These are phyloP conservation scores for Nomada hirtipes DNA, from an alignment of 2,888 invertebrate genomes.

Conservation along the genomic window DNA sequence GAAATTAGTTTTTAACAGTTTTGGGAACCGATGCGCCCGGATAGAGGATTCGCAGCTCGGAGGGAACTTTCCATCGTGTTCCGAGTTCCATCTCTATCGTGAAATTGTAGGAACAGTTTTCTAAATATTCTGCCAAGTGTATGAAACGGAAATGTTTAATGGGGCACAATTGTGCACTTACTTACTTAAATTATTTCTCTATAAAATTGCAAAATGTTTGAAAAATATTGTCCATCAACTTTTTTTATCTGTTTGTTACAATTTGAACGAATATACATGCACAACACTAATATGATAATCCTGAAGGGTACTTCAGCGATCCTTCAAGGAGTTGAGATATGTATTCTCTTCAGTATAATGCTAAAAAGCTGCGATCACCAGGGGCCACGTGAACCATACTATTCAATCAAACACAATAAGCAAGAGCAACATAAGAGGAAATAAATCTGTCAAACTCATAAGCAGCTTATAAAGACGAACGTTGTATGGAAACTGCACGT, in stretches of 20 bases:
- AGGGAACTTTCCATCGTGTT: background rate
- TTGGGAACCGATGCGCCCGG: background rate
- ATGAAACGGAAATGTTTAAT: too few species aligned
- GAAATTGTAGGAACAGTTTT: background rate
- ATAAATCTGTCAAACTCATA: background rate
- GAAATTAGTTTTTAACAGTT: constrained; percentile 23
- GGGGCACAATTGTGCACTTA: too few species aligned
- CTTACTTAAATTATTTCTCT: too few species aligned
- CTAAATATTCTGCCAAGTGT: too few species aligned
- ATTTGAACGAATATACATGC: too few species aligned
- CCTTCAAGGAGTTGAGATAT: background rate
- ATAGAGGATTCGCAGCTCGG: background rate
- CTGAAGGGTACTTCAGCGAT: background rate
- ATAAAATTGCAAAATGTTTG: too few species aligned
- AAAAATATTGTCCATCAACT: too few species aligned
- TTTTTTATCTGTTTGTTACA: too few species aligned
- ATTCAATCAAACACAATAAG: constrained; percentile 5
- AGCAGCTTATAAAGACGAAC: background rate
- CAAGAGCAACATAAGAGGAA: background rate
- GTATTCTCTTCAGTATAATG: background rate
- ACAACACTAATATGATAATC: too few species aligned
- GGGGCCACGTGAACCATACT: background rate
- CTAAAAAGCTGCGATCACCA: background rate
- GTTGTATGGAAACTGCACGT: background rate
- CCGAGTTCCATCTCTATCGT: background rate